Conservation (phyloP, 92 coral and sea anemone species). For the Paramuricea clavata region DNA sequence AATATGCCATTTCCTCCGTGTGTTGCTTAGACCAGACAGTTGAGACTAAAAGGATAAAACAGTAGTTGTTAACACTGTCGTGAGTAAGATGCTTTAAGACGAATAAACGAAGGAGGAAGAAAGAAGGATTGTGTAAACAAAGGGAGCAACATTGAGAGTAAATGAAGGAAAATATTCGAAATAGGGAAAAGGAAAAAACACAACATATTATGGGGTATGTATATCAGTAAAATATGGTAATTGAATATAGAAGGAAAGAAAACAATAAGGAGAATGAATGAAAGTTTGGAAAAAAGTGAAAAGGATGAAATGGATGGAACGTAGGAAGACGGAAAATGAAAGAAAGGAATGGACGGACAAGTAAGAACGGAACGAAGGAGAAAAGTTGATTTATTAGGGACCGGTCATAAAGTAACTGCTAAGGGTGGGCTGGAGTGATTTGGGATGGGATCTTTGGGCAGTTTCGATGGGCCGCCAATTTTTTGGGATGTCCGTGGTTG, state of each 20-base stretch:
- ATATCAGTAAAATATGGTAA: not conserved
- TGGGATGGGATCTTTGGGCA: no score
- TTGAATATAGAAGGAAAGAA: not conserved
- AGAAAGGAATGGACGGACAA: not conserved
- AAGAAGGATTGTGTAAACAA: not conserved
- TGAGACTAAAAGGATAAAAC: conserved; percentile 9
- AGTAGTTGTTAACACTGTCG: no score
- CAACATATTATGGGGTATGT: no score
- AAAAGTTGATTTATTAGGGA: no score
- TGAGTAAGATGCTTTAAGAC: not conserved
- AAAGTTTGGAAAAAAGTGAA: not conserved
- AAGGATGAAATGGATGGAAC: not conserved
- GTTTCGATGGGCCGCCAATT: no score
- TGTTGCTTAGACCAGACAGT: conserved; percentile 71
- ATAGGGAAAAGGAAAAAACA: not conserved
- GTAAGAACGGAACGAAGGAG: no score
- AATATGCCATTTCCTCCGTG: conserved; percentile 95
- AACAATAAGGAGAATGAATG: conserved; percentile 10
- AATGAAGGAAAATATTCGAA: not conserved
- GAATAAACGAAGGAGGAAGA: not conserved
- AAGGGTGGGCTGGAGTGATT: no score
- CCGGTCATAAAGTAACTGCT: no score
- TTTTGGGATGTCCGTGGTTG: no score
- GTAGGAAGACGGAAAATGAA: not conserved
- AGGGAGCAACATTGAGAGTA: not conserved